Evolutionary conservation across 2,113 vertebrate species (phyloP).

Genomic region (Todiramphus chloris): DNA sequence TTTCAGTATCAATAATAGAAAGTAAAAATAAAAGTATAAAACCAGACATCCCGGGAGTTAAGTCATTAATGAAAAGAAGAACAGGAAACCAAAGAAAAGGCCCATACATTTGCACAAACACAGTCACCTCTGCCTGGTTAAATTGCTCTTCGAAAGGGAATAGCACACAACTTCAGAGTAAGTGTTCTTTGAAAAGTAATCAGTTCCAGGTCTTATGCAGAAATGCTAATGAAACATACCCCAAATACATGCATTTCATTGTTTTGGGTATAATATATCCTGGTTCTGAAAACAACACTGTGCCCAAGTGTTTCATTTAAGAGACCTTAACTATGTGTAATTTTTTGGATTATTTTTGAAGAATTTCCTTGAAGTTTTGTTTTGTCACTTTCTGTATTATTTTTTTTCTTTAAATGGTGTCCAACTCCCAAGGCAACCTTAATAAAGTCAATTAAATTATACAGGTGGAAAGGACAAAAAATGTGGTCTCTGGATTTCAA

Average conservation of each 20-base stretch:
- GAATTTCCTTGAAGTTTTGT: neutral
- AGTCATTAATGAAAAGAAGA: neutral
- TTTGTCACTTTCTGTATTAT: neutral
- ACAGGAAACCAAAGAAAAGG: neutral
- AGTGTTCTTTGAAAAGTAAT: neutral
- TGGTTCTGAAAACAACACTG: neutral
- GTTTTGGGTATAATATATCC: neutral
- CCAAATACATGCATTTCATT: neutral
- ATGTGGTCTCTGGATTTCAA: neutral
- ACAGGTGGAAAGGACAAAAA: slow-evolving; percentile 45
- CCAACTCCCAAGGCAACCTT: neutral
- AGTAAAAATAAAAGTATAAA: neutral
- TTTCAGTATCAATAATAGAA: neutral
- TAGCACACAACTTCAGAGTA: neutral
- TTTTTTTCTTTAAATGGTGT: neutral
- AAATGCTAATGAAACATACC: neutral
- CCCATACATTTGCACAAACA: neutral
- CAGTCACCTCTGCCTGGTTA: neutral
- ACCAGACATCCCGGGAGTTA: neutral
- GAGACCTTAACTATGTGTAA: neutral
- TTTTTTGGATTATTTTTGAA: neutral
- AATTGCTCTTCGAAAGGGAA: neutral
- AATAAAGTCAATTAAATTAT: neutral
- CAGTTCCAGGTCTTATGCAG: neutral
- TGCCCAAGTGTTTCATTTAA: neutral